Conservation (phyloP, 2,797 vertebrate genomes). For the Phrynocephalus forsythii region DNA sequence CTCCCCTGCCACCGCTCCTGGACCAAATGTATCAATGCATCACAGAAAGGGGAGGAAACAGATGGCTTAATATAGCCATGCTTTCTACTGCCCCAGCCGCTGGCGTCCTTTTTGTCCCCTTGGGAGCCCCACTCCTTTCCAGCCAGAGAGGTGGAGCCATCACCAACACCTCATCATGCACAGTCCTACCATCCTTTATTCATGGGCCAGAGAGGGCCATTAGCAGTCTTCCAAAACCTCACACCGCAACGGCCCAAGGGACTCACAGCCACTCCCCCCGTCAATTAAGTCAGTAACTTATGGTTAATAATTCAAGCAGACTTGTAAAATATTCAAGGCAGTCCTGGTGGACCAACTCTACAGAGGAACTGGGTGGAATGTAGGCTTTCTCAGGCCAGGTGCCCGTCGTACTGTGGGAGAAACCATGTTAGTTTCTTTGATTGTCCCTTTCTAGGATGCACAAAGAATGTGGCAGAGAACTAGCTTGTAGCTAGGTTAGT, state of each 20-base stretch:
- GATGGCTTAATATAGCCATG: constrained; percentile 26
- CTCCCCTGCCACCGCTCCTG: background rate
- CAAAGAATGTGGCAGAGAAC: background rate
- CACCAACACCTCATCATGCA: constrained; percentile 10
- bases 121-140: background rate
- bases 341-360: background rate
- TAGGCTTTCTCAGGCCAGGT: constrained; percentile 9
- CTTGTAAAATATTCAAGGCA: constrained; percentile 46
- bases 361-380: background rate
- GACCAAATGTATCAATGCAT: constrained; percentile 13
- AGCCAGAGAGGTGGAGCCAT: background rate
- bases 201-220: constrained; percentile 22
- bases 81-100: constrained; percentile 7
- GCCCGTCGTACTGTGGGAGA: background rate
- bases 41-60: constrained; percentile 13
- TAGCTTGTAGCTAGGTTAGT: background rate
- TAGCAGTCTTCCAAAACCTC: constrained; percentile 29
- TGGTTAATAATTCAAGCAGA: constrained; percentile 44
- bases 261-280: background rate
- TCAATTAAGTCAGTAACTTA: constrained; percentile 40
- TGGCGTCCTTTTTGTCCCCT: constrained; percentile 4
- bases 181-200: constrained; percentile 31
- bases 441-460: constrained; percentile 2
- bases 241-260: background rate
- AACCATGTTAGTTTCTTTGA: background rate